Evolutionary conservation across 2,888 invertebrate species (phyloP), one percentile per base, ranked within the genome.

Genomic region (Camponotus fellah): DNA sequence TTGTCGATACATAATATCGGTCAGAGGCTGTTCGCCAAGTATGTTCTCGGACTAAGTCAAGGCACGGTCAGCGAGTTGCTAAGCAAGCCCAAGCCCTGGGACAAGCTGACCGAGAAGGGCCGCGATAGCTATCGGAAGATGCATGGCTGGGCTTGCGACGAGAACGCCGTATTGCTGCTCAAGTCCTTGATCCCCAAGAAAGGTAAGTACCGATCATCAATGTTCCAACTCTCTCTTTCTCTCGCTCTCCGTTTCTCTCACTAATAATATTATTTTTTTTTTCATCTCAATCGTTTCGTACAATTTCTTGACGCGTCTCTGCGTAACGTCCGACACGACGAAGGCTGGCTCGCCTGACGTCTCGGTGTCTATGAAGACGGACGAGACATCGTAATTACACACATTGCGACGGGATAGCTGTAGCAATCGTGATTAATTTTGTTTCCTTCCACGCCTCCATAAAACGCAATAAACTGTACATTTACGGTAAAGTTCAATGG

Each of bases 1-100:
- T 96, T 99, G 53, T 99, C 99, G 86, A 98, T 99, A 90, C 99
- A 99, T 95, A 99, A 99, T 95, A 99, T 99, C 92, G 99, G 99
- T 3, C 99, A 99, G 95, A 96, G 99, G 86, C 96, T 99, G 92
- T 99, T 99, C 95, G 99, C 99, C 92, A 99, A 99, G 95, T 99
- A 99, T 95, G 98, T 99, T 72, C 97, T 99, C 91, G 99, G 99
- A 0, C 96, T 99, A 86, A 99, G 97, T 87, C 99, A 99, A 95
- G 99, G 99, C 85, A 99, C 99, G 37, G 99, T 99, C 69, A 99
- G 99, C 89, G 99, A 99, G 95, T 96, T 99, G 92, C 96, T 99
- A 87, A 99, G 99, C 91, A 99, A 99, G 95, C 99, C 99, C 80
- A 99, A 99, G 95, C 99, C 99, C 17, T 99, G 99, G 99, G 99